Evolutionary conservation across 2,797 vertebrate species (phyloP).

Genomic region (Chloroceryle amazona): DNA sequence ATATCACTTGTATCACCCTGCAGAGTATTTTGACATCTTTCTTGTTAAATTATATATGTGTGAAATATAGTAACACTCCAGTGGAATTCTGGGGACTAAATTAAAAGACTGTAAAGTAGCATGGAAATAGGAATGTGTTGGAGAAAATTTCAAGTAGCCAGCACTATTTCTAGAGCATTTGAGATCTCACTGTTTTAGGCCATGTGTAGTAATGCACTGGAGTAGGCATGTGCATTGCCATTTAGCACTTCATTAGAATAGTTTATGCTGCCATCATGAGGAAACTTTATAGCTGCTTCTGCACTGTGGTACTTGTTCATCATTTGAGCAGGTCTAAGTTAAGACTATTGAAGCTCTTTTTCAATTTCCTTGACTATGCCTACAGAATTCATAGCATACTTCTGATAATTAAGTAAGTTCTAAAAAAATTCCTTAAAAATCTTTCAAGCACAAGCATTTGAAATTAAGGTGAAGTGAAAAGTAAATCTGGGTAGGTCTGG

Average conservation of each 20-base stretch:
- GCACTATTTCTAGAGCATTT: not conserved
- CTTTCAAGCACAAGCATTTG: not conserved
- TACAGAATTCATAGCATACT: not conserved
- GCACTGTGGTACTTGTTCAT: not conserved
- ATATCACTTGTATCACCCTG: not conserved
- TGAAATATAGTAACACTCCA: not conserved
- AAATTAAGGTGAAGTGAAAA: not conserved
- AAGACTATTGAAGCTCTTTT: not conserved
- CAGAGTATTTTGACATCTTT: not conserved
- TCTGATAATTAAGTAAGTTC: not conserved
- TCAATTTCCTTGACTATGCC: not conserved
- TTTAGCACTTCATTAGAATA: not conserved
- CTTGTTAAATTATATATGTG: not conserved
- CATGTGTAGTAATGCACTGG: too few relatives aligned
- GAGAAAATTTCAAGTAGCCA: not conserved
- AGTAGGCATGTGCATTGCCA: not conserved
- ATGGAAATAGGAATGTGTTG: not conserved
- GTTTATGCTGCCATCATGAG: conserved; percentile 78
- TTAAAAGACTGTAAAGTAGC: not conserved
- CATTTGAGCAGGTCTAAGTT: not conserved
- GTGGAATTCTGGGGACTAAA: not conserved
- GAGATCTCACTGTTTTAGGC: not conserved
- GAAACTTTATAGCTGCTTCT: conserved; percentile 17
- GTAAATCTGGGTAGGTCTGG: not conserved
- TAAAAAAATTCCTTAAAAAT: not conserved